Base-by-base conservation (phyloP, 1,140 invertebrate genomes). In the Euura saliciscinereae region DNA sequence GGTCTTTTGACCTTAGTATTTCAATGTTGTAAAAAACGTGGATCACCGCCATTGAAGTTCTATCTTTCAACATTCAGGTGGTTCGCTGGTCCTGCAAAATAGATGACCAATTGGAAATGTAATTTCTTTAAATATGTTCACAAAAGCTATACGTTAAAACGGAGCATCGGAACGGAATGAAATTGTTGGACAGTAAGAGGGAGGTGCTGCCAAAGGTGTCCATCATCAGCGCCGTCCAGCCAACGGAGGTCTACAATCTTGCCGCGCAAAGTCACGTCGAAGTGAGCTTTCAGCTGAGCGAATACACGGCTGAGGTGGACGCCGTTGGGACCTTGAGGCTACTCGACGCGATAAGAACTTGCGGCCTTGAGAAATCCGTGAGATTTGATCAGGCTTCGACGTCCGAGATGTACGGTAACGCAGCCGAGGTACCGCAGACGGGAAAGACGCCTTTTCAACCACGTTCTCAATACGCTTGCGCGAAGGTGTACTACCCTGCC, bases 211-310 rank as follows among this genome's bases (percentile, higher is more conserved):
- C 28, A 28, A 28, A 28, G 28, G 28, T 28, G 28, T 28, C 28
- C 28, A 94, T 99, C 67, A 98, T 99, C 67, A 92, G 90, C 70
- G 89, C 91, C 81, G 91, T 92, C 42, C 91, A 94, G 80, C 99
- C 99, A 0, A 92, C 92, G 69, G 99, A 99, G 89, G 95, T 99
- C 75, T 99, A 99, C 84, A 99, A 99, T 90, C 89, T 99, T 69
- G 99, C 97, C n/a, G 99, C 99, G 2, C 98, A 99, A 86, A 99
- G 97, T 82, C 99, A 99, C 88, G 99, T 99, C 6, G 99, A 99
- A 90, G 93, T 96, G 44, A 96, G 95, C 0, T 99, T 99, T 86
- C 98, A 99, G 83, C 88, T 99, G 75, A 98, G 97, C 79, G 98
- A 99, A 88, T 99, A 99, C 80, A 99, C 99, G 2, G 98, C 98